Evolutionary conservation across 2,797 vertebrate genomes (phyloP).

Genomic region (Rhinophrynus dorsalis): DNA sequence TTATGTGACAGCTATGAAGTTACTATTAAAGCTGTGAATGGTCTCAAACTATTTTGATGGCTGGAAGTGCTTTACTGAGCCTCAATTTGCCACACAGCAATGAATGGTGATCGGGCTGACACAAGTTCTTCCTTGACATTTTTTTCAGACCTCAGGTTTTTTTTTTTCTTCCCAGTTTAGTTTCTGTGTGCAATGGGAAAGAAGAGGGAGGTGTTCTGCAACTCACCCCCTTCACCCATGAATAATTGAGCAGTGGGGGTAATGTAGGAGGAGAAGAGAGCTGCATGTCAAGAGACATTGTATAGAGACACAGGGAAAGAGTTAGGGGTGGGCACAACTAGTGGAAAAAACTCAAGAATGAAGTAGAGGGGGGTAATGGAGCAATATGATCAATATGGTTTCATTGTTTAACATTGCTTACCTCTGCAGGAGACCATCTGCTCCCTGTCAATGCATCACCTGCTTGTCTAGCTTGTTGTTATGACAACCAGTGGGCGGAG

Average conservation of each 20-base stretch:
- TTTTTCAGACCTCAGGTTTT: not conserved
- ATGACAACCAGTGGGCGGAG: slow-evolving; percentile 74
- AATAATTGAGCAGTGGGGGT: slow-evolving; percentile 21
- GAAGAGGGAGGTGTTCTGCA: not conserved
- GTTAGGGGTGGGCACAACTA: slow-evolving; percentile 46
- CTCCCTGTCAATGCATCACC: slow-evolving; percentile 99
- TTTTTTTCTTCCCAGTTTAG: slow-evolving; percentile 5
- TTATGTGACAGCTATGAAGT: slow-evolving; percentile 81
- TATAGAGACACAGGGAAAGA: slow-evolving; percentile 30
- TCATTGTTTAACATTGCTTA: slow-evolving; percentile 88
- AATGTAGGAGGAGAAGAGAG: slow-evolving; percentile 1
- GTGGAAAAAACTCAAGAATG: slow-evolving; percentile 57
- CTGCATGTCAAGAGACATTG: slow-evolving; percentile 13
- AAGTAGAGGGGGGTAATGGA: slow-evolving; percentile 70
- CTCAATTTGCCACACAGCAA: slow-evolving; percentile 59
- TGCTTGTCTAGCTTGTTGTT: slow-evolving; percentile 92
- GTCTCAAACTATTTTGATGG: slow-evolving; percentile 54
- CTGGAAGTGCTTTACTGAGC: slow-evolving; percentile 48
- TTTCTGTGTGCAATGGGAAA: not conserved
- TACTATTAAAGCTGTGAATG: slow-evolving; percentile 74
- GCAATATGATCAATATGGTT: slow-evolving; percentile 88
- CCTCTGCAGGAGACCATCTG: slow-evolving; percentile 97
- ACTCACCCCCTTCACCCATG: slow-evolving; percentile 26
- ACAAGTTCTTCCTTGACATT: not conserved
- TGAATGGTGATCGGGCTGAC: slow-evolving; percentile 50